Evolutionary conservation across 1,140 invertebrate genomes (phyloP).

Genomic region (Bombus pascuorum): DNA sequence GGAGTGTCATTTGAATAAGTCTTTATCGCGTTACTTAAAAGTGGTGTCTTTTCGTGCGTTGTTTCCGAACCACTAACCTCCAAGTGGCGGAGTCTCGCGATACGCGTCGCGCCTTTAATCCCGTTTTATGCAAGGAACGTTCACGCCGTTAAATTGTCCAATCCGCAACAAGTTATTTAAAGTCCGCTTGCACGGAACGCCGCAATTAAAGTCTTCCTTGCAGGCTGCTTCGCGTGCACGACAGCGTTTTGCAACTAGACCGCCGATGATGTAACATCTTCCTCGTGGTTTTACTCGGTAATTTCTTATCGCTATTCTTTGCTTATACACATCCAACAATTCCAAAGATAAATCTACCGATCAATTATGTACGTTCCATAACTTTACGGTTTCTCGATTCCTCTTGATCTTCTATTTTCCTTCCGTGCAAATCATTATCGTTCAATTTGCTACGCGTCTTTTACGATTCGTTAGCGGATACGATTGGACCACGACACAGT

Average conservation of each 20-base stretch:
- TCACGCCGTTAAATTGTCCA: constrained; percentile 43
- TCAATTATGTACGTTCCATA: neutral
- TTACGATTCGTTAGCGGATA: no score
- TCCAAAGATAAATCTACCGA: neutral
- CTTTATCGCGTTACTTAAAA: constrained; percentile 8
- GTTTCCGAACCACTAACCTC: constrained; percentile 20
- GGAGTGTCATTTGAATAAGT: neutral
- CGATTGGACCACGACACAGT: no score
- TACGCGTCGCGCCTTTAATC: constrained; percentile 32
- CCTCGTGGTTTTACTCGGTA: neutral
- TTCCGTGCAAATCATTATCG: accelerated
- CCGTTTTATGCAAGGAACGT: constrained; percentile 40
- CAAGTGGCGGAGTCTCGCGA: constrained; percentile 20
- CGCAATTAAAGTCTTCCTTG: constrained; percentile 54
- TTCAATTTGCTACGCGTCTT: no score
- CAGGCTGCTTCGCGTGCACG: constrained; percentile 38
- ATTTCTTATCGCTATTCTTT: neutral
- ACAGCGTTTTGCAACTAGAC: neutral
- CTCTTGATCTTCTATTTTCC: no score
- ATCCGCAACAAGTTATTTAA: constrained; percentile 59
- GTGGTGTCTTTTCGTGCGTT: constrained; percentile 6
- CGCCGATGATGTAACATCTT: constrained; percentile 1
- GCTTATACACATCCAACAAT: neutral
- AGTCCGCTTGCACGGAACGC: constrained; percentile 48
- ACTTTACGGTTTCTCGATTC: no score